Evolutionary conservation across 2,797 vertebrate genomes (phyloP).

Genomic region (Falco concolor): DNA sequence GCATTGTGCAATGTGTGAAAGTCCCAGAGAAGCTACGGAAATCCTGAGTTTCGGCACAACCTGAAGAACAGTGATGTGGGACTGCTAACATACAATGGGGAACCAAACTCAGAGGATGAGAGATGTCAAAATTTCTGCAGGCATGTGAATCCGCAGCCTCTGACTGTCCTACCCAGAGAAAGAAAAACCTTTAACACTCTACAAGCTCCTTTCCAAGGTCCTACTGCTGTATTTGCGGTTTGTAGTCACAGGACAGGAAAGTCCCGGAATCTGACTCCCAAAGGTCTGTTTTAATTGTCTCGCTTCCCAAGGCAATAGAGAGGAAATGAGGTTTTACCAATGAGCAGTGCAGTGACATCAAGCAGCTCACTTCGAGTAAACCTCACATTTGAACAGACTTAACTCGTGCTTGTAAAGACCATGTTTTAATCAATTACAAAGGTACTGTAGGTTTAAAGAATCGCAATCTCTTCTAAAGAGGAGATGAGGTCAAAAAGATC

Average conservation of each 20-base stretch:
- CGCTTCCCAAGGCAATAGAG: neutral
- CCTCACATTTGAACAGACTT: neutral
- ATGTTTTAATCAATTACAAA: neutral
- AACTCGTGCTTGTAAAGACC: neutral
- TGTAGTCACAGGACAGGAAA: neutral
- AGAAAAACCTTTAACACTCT: neutral
- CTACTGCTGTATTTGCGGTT: neutral
- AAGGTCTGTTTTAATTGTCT: neutral
- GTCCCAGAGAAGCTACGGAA: neutral
- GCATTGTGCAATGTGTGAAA: neutral
- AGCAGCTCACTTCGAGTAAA: neutral
- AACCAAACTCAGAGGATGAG: neutral
- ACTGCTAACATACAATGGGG: neutral
- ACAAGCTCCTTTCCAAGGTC: neutral
- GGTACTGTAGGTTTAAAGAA: neutral
- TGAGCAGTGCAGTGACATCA: neutral
- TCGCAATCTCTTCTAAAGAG: neutral
- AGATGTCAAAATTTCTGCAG: neutral
- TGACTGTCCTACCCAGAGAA: neutral
- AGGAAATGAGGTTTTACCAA: neutral
- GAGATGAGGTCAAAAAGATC: neutral
- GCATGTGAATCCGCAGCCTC: neutral
- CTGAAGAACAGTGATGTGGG: neutral
- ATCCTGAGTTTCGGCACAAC: slow-evolving; percentile 14
- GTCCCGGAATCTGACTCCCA: neutral